phyloP scores from a whole-genome alignment of 2,113 vertebrate species.

The Oryzias melastigma region DNA sequence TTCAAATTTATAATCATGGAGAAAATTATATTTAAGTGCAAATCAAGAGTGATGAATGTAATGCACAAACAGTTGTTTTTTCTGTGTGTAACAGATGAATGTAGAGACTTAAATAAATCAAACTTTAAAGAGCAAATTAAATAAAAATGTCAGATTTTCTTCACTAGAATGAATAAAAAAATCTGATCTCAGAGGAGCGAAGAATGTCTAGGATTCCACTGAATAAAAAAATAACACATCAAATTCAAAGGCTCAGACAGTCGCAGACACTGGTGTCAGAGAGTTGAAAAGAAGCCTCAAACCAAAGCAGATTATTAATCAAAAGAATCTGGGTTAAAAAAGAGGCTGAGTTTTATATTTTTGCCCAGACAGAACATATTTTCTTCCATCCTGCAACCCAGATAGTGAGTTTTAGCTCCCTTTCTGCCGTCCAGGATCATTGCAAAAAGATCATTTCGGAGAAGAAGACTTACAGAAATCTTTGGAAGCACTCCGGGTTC shows the following conservation, averaged over 20 bases:
- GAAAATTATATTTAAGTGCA: not conserved
- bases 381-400: slow-evolving; percentile 30
- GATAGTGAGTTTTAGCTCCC: slow-evolving; percentile 26
- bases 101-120: slow-evolving; percentile 9
- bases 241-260: slow-evolving; percentile 25
- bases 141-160: slow-evolving; percentile 21
- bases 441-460: slow-evolving; percentile 4
- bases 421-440: slow-evolving; percentile 10
- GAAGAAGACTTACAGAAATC: slow-evolving; percentile 82
- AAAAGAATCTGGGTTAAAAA: slow-evolving; percentile 35
- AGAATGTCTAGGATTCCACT: slow-evolving; percentile 13
- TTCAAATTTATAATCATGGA: too few relatives aligned
- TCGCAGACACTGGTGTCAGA: slow-evolving; percentile 23
- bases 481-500: slow-evolving; percentile 71
- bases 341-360: slow-evolving; percentile 3
- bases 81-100: slow-evolving; percentile 11
- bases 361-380: slow-evolving; percentile 8
- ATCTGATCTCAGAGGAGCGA: slow-evolving; percentile 9
- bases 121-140: not conserved
- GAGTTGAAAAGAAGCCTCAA: slow-evolving; percentile 24
- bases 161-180: slow-evolving; percentile 1
- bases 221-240: slow-evolving; percentile 22
- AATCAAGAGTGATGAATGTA: not conserved
- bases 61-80: not conserved
- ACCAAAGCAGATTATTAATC: slow-evolving; percentile 25